Conservation (phyloP, 35 echinoderm and acorn worm species). For the Ophiothrix spiculata region DNA sequence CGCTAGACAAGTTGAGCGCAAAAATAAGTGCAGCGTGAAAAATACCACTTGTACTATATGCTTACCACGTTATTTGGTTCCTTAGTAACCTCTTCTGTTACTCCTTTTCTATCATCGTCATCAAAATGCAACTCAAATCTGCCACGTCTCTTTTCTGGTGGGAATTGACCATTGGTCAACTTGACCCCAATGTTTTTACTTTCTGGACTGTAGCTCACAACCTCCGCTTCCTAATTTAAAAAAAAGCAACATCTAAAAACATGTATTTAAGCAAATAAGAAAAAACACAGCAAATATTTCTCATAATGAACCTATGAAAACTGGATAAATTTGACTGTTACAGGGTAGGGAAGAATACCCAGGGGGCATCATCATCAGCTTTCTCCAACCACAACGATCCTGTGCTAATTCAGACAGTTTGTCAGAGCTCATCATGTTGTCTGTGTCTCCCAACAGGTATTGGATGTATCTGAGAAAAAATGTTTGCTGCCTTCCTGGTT, state of each 20-base stretch:
- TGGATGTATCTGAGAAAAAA: no score
- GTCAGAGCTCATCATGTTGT: no score
- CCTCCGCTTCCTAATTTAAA: not conserved
- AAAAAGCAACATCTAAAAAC: not conserved
- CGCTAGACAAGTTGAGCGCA: not conserved
- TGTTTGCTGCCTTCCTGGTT: no score
- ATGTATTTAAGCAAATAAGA: not conserved
- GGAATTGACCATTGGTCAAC: not conserved
- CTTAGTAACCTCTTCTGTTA: not conserved
- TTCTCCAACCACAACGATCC: not conserved
- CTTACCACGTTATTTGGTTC: constrained; percentile 2
- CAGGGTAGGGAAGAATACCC: no score
- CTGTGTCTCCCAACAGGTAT: no score
- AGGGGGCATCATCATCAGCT: not conserved
- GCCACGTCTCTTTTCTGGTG: not conserved
- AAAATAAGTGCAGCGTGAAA: not conserved
- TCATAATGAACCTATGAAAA: not conserved
- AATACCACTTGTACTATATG: not conserved
- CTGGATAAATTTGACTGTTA: not conserved
- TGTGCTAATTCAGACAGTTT: no score
- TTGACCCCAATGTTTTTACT: not conserved
- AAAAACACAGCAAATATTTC: not conserved
- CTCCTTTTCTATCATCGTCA: not conserved
- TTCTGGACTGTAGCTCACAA: not conserved
- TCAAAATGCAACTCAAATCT: constrained; percentile 7